Conservation (phyloP, 2,113 vertebrate genomes). For the Riparia riparia region DNA sequence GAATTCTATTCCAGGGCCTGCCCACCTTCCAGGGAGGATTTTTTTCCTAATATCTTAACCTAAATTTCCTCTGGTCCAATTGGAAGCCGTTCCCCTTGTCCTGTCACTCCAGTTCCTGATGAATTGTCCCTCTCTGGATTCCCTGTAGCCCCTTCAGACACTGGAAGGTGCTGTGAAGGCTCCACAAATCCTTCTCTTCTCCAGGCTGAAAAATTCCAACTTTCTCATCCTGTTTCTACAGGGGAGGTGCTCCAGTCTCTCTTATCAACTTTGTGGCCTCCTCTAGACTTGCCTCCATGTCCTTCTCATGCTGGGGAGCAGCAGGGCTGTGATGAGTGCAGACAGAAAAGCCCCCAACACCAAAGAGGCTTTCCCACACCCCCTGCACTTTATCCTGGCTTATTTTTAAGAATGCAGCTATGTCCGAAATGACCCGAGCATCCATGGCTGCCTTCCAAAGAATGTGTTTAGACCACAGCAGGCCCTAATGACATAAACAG, state of each 20-base stretch:
- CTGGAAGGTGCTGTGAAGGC: not conserved
- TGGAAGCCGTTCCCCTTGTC: rapidly evolving
- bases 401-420: not conserved
- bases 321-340: not conserved
- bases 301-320: not conserved
- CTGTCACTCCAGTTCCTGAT: not conserved
- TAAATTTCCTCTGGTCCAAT: not conserved
- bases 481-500: constrained; percentile 31
- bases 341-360: not conserved
- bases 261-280: not conserved
- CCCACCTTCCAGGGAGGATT: rapidly evolving
- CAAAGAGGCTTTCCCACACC: not conserved
- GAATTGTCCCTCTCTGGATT: not conserved
- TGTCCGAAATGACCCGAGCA: not conserved
- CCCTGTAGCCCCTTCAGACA: not conserved
- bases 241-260: not conserved
- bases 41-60: not conserved
- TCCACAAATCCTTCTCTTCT: not conserved
- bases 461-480: constrained; percentile 27
- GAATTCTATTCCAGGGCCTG: rapidly evolving
- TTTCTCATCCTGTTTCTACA: not conserved
- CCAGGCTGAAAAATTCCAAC: not conserved
- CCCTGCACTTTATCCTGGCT: not conserved
- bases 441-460: not conserved
- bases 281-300: not conserved